phyloP scores from a whole-genome alignment of 2,797 vertebrate genomes.

The Neosalanx taihuensis region DNA sequence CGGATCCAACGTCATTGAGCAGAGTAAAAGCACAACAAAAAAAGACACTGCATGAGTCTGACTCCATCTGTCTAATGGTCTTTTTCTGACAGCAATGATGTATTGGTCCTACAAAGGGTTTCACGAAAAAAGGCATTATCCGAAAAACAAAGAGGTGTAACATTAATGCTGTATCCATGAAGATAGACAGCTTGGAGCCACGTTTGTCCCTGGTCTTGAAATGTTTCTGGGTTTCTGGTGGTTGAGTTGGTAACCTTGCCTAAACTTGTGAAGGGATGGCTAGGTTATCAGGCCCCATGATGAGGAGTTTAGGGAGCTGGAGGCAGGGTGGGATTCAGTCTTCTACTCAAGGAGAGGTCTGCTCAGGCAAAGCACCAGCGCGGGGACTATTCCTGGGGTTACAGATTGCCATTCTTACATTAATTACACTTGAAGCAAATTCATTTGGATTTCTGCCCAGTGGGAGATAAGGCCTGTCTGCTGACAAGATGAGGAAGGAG shows the following conservation, averaged over 20 bases:
- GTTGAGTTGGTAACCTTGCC: conserved; percentile 43
- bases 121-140: conserved; percentile 30
- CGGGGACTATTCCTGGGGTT: conserved; percentile 33
- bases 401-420: conserved; percentile 59
- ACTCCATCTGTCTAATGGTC: conserved; percentile 53
- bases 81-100: conserved; percentile 44
- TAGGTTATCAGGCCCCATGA: conserved; percentile 50
- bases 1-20: conserved; percentile 51
- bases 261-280: conserved; percentile 51
- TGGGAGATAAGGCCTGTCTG: conserved; percentile 57
- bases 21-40: conserved; percentile 58
- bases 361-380: conserved; percentile 36
- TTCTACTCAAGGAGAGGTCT: conserved; percentile 46
- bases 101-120: conserved; percentile 29
- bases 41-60: conserved; percentile 33
- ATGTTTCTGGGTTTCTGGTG: conserved; percentile 46
- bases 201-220: conserved; percentile 45
- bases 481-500: not conserved
- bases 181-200: conserved; percentile 41
- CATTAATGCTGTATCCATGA: conserved; percentile 22
- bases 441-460: conserved; percentile 63
- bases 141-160: conserved; percentile 42
- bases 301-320: conserved; percentile 40
- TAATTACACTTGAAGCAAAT: conserved; percentile 72
- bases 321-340: conserved; percentile 26